Conservation (phyloP, 37 sponge, comb jelly and placozoan genomes). For the Hormiphora californensis region DNA sequence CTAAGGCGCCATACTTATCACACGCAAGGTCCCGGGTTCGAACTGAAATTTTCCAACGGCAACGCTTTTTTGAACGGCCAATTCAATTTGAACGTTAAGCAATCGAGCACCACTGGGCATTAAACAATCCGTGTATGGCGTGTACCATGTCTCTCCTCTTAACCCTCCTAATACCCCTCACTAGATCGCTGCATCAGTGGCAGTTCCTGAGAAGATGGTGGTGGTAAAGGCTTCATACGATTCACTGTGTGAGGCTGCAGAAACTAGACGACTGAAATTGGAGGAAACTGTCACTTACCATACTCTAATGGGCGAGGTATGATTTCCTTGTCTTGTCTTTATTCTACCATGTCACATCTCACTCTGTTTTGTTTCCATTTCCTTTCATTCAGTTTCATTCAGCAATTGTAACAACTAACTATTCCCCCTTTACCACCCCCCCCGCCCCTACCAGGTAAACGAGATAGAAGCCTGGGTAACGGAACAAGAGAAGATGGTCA, state of each 20-base stretch:
- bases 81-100: background rate
- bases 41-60: background rate
- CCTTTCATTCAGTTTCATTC: no score
- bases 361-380: no score
- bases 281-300: conserved; percentile 40
- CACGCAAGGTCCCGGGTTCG: no score
- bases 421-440: no score
- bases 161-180: background rate
- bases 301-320: conserved; percentile 35
- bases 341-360: no score
- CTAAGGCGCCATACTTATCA: no score
- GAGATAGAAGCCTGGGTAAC: conserved; percentile 43
- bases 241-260: background rate
- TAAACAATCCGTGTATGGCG: background rate
- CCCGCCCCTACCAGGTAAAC: no score
- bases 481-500: conserved; percentile 11
- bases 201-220: conserved; percentile 38
- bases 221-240: conserved; percentile 20
- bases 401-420: no score
- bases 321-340: no score
- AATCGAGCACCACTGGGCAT: background rate
- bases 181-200: conserved; percentile 39
- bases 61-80: background rate
- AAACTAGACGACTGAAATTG: background rate
- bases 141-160: background rate